A percentile compares a stretch with the other conserved stretches of the same genome.
Conservation (phyloP, 2,797 vertebrate species). For the Okamejei kenojei region DNA sequence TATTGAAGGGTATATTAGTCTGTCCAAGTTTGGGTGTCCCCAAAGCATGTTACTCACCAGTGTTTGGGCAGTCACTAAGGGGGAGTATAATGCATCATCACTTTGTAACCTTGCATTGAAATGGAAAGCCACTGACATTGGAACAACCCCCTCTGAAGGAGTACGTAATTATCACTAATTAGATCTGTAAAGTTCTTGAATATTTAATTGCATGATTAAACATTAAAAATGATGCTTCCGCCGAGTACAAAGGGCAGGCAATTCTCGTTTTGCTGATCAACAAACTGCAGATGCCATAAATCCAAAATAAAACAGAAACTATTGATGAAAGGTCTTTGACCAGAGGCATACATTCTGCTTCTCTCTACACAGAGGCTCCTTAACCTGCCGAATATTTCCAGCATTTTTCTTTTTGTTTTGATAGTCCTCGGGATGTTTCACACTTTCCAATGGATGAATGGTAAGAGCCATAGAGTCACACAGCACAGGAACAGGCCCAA, state of each 20-base stretch:
- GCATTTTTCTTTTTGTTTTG: no score
- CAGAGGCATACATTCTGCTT: no score
- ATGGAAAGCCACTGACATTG: not conserved
- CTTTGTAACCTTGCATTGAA: not conserved
- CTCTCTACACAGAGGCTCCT: no score
- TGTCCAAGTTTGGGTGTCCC: not conserved
- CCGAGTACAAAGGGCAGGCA: not conserved
- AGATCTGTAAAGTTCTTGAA: not conserved
- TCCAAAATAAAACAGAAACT: no score
- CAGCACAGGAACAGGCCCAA: no score
- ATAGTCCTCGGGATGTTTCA: not conserved
- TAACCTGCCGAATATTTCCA: no score
- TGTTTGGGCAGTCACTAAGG: not conserved
- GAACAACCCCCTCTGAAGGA: not conserved
- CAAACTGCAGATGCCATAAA: no score
- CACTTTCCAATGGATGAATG: not conserved
- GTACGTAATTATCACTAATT: not conserved
- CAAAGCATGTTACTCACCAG: not conserved
- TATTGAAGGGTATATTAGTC: not conserved
- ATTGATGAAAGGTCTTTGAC: no score
- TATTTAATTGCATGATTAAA: slow-evolving; percentile 7
- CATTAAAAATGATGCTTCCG: not conserved
- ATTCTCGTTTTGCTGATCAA: not conserved
- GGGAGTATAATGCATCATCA: not conserved
- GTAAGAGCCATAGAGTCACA: no score